phyloP scores from a whole-genome alignment of 2,113 vertebrate genomes.

The western clawed frog (Xenopus tropicalis) region UCB_Xtro_10.0 CM004446.2:125729001-125729500 shows the following conservation, averaged over 20 bases:
- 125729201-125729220: background rate
- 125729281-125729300: background rate
- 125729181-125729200: background rate
- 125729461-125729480: background rate
- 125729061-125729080: no score
- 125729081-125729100: no score
- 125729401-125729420: background rate
- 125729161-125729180: no score
- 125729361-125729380: slow-evolving; percentile 19
- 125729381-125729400: slow-evolving; percentile 16
- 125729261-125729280: background rate
- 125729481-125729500: background rate
- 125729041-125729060: no score
- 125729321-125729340: background rate
- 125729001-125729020: no score
- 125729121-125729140: no score
- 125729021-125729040: no score
- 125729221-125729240: background rate
- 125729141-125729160: no score
- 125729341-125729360: slow-evolving; percentile 21
- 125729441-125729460: background rate
- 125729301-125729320: background rate
- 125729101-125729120: no score
- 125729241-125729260: background rate
- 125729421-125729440: background rate